These are phyloP conservation scores for Tenebrosternarchus preto DNA, from an alignment of 2,113 vertebrate genomes.

Conservation along the genomic window DNA sequence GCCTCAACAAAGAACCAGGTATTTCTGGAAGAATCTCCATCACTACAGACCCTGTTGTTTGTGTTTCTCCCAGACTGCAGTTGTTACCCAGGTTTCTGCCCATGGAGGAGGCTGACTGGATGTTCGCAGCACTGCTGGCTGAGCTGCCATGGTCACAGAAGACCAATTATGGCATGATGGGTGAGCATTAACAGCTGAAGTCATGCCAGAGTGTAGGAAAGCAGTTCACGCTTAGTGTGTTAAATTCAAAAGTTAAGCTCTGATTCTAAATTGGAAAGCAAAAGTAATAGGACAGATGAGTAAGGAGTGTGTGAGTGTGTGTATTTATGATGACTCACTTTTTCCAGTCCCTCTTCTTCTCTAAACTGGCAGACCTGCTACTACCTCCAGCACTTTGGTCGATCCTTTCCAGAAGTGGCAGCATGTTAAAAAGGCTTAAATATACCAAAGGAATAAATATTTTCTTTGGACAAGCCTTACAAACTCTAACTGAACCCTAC, in stretches of 20 bases:
- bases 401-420: slow-evolving; percentile 32
- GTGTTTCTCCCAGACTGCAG: slow-evolving; percentile 70
- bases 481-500: not conserved
- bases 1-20: too few relatives aligned
- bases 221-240: not conserved
- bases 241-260: not conserved
- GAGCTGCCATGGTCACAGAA: slow-evolving; percentile 92
- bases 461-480: slow-evolving; percentile 40
- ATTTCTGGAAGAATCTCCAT: too few relatives aligned
- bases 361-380: slow-evolving; percentile 39
- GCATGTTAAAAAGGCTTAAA: slow-evolving; percentile 29
- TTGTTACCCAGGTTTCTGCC: slow-evolving; percentile 84
- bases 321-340: slow-evolving; percentile 42
- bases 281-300: not conserved
- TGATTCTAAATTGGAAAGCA: not conserved
- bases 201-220: not conserved
- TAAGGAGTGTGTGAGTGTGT: not conserved
- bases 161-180: slow-evolving; percentile 81
- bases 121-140: slow-evolving; percentile 82
- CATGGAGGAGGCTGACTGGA: slow-evolving; percentile 83
- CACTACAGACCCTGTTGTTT: not conserved
- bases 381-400: slow-evolving; percentile 33
- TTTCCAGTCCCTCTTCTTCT: slow-evolving; percentile 45
- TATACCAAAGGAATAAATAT: slow-evolving; percentile 43
- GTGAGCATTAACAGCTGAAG: slow-evolving; percentile 1